phyloP scores from a whole-genome alignment of 1,140 invertebrate species.

The Phocides pigmalion region DNA sequence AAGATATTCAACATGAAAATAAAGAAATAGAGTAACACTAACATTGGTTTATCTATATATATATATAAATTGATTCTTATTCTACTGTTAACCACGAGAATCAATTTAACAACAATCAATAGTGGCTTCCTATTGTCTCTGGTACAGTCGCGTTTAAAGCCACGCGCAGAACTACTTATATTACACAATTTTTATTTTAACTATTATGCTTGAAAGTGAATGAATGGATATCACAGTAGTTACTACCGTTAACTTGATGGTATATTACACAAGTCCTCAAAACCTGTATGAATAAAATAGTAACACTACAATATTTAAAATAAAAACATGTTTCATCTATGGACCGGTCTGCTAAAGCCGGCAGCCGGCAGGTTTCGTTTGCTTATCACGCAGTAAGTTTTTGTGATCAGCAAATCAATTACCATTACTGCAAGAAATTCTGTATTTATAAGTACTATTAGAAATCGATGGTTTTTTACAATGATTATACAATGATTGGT shows the following conservation, averaged over 20 bases:
- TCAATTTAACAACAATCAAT: not conserved
- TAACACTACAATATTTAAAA: conserved; percentile 53
- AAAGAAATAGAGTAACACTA: no score
- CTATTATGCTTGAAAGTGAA: conserved; percentile 60
- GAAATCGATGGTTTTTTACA: conserved; percentile 63
- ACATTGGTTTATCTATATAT: no score
- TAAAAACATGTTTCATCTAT: conserved; percentile 59
- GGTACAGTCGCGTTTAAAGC: conserved; percentile 23
- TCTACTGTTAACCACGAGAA: no score
- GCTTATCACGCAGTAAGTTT: conserved; percentile 42
- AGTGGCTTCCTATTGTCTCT: not conserved
- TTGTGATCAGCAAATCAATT: conserved; percentile 58
- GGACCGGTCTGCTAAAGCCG: conserved; percentile 55
- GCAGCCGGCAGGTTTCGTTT: conserved; percentile 24
- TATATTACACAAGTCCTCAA: conserved; percentile 47
- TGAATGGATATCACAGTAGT: conserved; percentile 75
- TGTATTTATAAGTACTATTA: no score
- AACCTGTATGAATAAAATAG: conserved; percentile 39
- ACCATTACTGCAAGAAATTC: conserved; percentile 53
- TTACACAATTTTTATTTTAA: conserved; percentile 37
- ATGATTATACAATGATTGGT: conserved; percentile 64
- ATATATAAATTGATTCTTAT: no score
- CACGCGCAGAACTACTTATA: conserved; percentile 59
- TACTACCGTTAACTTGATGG: conserved; percentile 53
- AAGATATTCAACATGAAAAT: no score